A percentile compares a stretch with the other conserved stretches of the same genome.
Evolutionary conservation across 2,797 vertebrate species (phyloP).

Genomic region (Channa striata): DNA sequence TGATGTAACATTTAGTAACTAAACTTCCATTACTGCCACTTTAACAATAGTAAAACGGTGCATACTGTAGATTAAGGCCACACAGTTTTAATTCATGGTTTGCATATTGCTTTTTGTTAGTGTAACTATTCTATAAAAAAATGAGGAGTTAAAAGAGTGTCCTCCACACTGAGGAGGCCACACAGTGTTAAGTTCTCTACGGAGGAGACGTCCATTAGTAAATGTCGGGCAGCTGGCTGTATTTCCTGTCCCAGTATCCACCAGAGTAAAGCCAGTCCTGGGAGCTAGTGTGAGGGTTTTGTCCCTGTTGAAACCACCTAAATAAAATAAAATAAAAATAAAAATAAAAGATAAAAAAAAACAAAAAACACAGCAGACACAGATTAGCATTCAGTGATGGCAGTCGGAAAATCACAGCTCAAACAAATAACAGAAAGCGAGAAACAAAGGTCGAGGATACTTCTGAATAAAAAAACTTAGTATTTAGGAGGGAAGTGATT

Average conservation of each 20-base stretch:
- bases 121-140: slow-evolving; percentile 26
- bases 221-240: slow-evolving; percentile 93
- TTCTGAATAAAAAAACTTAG: background rate
- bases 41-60: slow-evolving; percentile 26
- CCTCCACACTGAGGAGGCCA: slow-evolving; percentile 12
- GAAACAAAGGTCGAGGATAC: slow-evolving; percentile 12
- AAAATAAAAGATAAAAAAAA: too few species aligned
- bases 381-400: slow-evolving; percentile 16
- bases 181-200: background rate
- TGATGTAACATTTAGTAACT: slow-evolving; percentile 29
- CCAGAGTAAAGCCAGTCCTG: slow-evolving; percentile 96
- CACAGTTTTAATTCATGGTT: slow-evolving; percentile 58
- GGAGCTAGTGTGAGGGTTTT: slow-evolving; percentile 90
- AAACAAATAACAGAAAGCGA: slow-evolving; percentile 14
- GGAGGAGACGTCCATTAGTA: slow-evolving; percentile 81
- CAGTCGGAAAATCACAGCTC: background rate
- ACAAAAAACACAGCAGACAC: slow-evolving; percentile 8
- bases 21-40: slow-evolving; percentile 42
- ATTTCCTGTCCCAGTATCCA: slow-evolving; percentile 96
- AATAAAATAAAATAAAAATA: too few species aligned
- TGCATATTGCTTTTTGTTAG: slow-evolving; percentile 44
- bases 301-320: slow-evolving; percentile 97
- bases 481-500: background rate
- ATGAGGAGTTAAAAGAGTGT: slow-evolving; percentile 3
- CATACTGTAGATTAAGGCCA: slow-evolving; percentile 59